phyloP scores from a whole-genome alignment of 2,888 invertebrate species.

The Mystacides longicornis region DNA sequence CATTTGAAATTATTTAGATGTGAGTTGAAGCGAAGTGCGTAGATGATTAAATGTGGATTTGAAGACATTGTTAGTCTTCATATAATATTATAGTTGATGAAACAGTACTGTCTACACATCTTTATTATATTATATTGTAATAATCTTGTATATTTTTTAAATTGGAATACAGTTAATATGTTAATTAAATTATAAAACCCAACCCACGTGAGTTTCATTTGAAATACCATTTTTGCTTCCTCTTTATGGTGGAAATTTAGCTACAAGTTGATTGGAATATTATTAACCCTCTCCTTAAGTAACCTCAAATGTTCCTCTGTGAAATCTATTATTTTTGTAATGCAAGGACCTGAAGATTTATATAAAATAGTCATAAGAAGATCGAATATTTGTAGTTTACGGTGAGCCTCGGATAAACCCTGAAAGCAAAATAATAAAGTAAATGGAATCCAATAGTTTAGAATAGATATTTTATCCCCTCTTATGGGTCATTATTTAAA shows the following conservation, averaged over 20 bases:
- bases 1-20: too few relatives aligned
- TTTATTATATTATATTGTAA: background rate
- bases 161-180: background rate
- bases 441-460: too few relatives aligned
- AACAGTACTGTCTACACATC: too few relatives aligned
- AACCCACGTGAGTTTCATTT: background rate
- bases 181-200: background rate
- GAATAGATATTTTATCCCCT: too few relatives aligned
- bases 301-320: slow-evolving; percentile 8
- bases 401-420: slow-evolving; percentile 18
- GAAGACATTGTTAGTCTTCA: too few relatives aligned
- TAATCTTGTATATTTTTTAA: background rate
- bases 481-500: too few relatives aligned
- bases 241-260: too few relatives aligned
- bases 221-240: too few relatives aligned
- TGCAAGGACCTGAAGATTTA: slow-evolving; percentile 12
- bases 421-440: slow-evolving; percentile 9
- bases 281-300: background rate
- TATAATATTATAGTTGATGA: too few relatives aligned
- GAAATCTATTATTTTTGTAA: slow-evolving; percentile 11
- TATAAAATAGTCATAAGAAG: slow-evolving; percentile 17
- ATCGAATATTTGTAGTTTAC: slow-evolving; percentile 16
- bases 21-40: too few relatives aligned
- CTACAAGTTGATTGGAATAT: too few relatives aligned
- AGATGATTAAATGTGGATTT: too few relatives aligned